Conservation (phyloP, 2,888 invertebrate genomes). For the Zaprionus lineosus region DNA sequence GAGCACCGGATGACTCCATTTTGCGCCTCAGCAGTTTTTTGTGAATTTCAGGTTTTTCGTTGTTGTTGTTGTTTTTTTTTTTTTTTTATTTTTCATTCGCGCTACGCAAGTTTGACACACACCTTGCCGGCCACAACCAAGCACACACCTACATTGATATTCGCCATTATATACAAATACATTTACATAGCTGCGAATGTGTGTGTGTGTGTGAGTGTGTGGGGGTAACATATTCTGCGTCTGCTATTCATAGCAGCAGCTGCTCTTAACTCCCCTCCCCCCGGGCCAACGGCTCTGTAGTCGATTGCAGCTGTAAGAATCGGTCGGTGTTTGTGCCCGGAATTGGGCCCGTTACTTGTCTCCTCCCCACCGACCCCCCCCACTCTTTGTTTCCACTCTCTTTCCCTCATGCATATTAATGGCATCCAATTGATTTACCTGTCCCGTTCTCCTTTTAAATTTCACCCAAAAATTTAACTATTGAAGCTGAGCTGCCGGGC, state of each 20-base stretch:
- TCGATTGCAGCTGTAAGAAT: neutral
- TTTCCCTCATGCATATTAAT: constrained; percentile 63
- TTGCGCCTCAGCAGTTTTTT: constrained; percentile 7
- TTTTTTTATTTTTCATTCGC: neutral
- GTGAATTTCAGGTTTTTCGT: too few species aligned
- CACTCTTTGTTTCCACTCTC: constrained; percentile 5
- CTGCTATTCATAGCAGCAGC: constrained; percentile 65
- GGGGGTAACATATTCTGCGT: constrained; percentile 35
- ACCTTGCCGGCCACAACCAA: constrained; percentile 33
- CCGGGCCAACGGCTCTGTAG: neutral
- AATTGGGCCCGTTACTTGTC: constrained; percentile 10
- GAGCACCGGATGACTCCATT: constrained; percentile 26
- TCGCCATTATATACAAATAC: too few species aligned
- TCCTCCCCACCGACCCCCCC: neutral
- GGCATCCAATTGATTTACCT: constrained; percentile 72
- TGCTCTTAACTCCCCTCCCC: constrained; percentile 33
- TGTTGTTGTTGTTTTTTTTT: neutral
- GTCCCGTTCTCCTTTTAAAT: constrained; percentile 16
- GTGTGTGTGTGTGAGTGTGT: constrained; percentile 18
- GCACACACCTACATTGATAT: neutral
- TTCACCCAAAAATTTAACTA: constrained; percentile 21
- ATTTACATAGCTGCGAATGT: neutral
- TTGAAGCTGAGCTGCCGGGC: constrained; percentile 14
- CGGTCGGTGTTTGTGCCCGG: neutral
- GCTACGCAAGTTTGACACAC: constrained; percentile 36